phyloP scores from a whole-genome alignment of 2,113 vertebrate species.

The Gulo gulo region DNA sequence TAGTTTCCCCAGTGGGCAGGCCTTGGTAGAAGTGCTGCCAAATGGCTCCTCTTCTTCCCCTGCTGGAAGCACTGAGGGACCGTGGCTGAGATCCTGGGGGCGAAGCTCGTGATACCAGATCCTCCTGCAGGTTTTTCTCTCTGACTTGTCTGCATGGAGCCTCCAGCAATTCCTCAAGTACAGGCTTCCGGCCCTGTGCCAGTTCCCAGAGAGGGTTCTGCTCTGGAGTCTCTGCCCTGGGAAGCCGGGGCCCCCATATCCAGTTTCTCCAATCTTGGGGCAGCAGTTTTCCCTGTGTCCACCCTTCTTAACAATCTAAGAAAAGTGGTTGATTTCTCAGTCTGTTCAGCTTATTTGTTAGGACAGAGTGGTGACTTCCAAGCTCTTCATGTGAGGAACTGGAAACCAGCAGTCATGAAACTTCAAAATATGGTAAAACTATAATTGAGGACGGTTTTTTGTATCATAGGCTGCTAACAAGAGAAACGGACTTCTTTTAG shows the following conservation, averaged over 20 bases:
- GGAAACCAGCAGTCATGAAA: not conserved
- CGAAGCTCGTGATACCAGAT: not conserved
- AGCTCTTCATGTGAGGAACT: not conserved
- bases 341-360: not conserved
- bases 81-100: not conserved
- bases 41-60: not conserved
- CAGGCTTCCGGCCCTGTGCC: not conserved
- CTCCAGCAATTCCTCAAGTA: no score
- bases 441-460: not conserved
- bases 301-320: no score
- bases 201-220: not conserved
- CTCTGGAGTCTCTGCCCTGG: not conserved
- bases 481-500: not conserved
- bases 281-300: no score
- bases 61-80: not conserved
- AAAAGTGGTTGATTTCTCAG: not conserved
- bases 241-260: accelerated
- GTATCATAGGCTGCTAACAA: not conserved
- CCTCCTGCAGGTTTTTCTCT: not conserved
- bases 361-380: not conserved
- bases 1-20: no score
- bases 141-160: not conserved
- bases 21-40: not conserved
- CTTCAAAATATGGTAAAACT: not conserved
- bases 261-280: no score